Evolutionary conservation across 2,113 vertebrate genomes (phyloP), one percentile per base, ranked within the genome.

Genomic region (Hippocampus guttulatus): DNA sequence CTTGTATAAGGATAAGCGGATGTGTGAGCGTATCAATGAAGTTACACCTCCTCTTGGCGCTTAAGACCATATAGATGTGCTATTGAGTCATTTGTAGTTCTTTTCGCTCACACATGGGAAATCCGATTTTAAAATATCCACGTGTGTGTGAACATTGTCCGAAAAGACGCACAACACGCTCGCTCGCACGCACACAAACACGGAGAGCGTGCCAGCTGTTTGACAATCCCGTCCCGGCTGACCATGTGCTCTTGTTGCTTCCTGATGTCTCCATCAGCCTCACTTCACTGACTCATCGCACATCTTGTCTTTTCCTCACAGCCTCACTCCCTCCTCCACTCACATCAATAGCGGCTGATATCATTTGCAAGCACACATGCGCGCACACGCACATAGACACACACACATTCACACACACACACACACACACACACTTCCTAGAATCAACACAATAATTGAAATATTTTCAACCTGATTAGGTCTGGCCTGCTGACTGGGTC

Each of bases 391-490:
- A 33, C 4, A 33, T 5, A 33, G 3, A 33, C 30, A 33, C 30
- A 74, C 21, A 5, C 21, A 64, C 38, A 3, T n/a, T n/a, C 64
- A 18, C 23, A 15, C 9, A 8, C 64, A 38, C 61, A 54, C 27
- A 1, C 18, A 38, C 57, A 49, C 33, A 66, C 54, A 69, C 52
- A 45, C 51, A 68, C 47, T 67, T 57, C 77, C 79, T 65, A 80
- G 87, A 88, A 86, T 97, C 95, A 96, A 96, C 96, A 97, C 94
- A 98, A 97, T 99, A 98, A 98, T 98, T 98, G 96, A 99, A 99
- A 99, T 98, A 98, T 98, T 98, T 96, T 98, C 95, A 96, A 96
- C 94, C 95, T 99, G 96, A 99, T 98, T 97, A 98, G 95, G 96
- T 95, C 89, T 93, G 94, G 94, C 95, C 96, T 95, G 89, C 94